Evolutionary conservation across 2,888 invertebrate species (phyloP).

Genomic region (Orchesella flavescens): DNA sequence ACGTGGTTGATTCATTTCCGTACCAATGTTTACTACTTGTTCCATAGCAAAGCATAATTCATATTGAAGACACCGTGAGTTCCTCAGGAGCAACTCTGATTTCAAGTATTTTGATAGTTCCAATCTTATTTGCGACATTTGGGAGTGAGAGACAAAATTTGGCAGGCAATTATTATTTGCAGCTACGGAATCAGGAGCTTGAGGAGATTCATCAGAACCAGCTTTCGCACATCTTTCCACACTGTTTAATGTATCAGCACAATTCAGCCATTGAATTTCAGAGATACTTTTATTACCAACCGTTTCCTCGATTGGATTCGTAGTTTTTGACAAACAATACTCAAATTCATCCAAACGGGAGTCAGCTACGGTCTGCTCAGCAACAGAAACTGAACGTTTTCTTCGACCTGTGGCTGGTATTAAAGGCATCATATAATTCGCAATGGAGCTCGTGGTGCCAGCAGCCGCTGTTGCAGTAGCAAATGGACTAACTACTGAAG

Average conservation of each 20-base stretch:
- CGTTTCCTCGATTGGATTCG: background rate
- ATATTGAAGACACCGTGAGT: conserved; percentile 70
- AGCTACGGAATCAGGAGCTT: background rate
- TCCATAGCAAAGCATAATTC: conserved; percentile 68
- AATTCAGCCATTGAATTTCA: conserved; percentile 40
- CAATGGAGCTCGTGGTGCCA: conserved; percentile 39
- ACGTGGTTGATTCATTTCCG: background rate
- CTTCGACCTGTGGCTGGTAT: conserved; percentile 44
- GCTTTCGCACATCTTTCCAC: conserved; percentile 23
- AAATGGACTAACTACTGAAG: conserved; percentile 60
- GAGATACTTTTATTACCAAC: background rate
- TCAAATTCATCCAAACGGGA: conserved; percentile 45
- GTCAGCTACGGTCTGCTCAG: background rate
- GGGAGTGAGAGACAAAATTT: background rate
- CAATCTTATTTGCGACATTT: conserved; percentile 41
- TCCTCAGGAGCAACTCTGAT: conserved; percentile 62
- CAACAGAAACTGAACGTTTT: conserved; percentile 18
- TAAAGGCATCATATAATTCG: conserved; percentile 61
- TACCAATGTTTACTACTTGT: conserved; percentile 23
- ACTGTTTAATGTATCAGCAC: conserved; percentile 28
- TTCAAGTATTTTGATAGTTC: conserved; percentile 67
- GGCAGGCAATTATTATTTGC: conserved; percentile 13
- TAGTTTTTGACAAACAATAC: conserved; percentile 39
- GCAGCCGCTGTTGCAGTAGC: conserved; percentile 58
- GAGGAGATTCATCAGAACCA: background rate